Base-by-base conservation (phyloP, 2,797 vertebrate genomes). In the Phataginus tricuspis region DNA sequence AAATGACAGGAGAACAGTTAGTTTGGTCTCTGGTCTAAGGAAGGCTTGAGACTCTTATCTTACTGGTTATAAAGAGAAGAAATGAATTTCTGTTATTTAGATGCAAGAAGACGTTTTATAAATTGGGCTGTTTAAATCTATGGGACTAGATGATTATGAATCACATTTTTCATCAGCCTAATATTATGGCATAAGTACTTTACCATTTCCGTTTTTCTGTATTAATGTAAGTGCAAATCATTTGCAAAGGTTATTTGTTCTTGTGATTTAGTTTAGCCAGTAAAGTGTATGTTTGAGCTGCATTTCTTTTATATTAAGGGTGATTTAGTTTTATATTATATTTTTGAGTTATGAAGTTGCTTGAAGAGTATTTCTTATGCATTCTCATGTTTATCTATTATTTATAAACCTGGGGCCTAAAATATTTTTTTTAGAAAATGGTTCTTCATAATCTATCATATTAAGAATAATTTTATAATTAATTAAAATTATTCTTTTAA, bases 181-280 rank as follows among this genome's bases (percentile, higher is more conserved):
- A 88, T 19, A 86, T 90, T 84, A 94, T 64, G 59, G 3, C 3
- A 61, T 15, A 53, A 89, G 0, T 59, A 49, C 61, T 88, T 97
- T 90, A 39, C 85, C 10, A 29, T 74, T 68, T 64, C 15, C 18
- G 8, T 79, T 66, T 83, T 53, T 68, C 15, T 88, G 14, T 82
- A 39, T 55, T 90, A 85, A 78, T 75, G 13, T 79, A 86, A 75
- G 25, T 64, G 11, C 23, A 86, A 74, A 37, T 71, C 19, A 72
- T 88, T 82, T 91, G 31, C 37, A 90, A 86, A 93, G 16, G 31
- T 37, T 86, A 91, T 97, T 63, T 94, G 29, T 68, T 84, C 16
- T 74, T 19, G 31, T 93, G 34, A 59, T 79, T 87, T 61, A 59
- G 31, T 74, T 23, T 84, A 91, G 55, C 34, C 57, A 91, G 12